Conservation (phyloP, 2,888 invertebrate species). For the Chromoteleia sp. region DNA sequence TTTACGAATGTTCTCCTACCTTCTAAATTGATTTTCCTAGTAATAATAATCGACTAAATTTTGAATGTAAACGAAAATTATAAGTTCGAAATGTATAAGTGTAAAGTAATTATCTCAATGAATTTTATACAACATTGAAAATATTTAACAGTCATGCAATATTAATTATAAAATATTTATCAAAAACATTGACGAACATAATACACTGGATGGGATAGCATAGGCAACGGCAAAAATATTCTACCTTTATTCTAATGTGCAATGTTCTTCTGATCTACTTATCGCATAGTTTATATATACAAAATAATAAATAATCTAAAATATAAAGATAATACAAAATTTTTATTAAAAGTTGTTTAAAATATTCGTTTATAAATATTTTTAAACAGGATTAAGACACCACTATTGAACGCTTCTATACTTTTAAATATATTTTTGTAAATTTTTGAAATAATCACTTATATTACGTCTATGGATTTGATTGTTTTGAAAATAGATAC, state of each 20-base stretch:
- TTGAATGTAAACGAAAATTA: too few relatives aligned
- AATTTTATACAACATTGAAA: neutral
- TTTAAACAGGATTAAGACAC: too few relatives aligned
- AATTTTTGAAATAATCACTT: too few relatives aligned
- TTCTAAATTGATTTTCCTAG: too few relatives aligned
- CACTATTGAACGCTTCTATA: too few relatives aligned
- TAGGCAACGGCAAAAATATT: constrained; percentile 5
- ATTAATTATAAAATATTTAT: neutral
- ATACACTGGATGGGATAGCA: neutral
- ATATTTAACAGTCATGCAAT: constrained; percentile 9
- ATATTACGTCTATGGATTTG: too few relatives aligned
- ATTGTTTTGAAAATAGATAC: too few relatives aligned
- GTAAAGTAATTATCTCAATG: neutral
- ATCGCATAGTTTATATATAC: neutral
- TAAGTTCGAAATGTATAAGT: too few relatives aligned
- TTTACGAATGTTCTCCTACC: too few relatives aligned
- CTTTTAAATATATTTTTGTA: too few relatives aligned
- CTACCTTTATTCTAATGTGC: constrained; percentile 3
- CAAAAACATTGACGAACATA: neutral
- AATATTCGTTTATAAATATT: neutral
- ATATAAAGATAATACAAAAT: neutral
- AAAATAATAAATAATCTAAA: neutral
- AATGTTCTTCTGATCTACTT: neutral
- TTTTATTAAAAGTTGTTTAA: neutral
- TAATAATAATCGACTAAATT: neutral